Conservation (phyloP, 2,113 vertebrate genomes). For the Anhinga rufa region DNA sequence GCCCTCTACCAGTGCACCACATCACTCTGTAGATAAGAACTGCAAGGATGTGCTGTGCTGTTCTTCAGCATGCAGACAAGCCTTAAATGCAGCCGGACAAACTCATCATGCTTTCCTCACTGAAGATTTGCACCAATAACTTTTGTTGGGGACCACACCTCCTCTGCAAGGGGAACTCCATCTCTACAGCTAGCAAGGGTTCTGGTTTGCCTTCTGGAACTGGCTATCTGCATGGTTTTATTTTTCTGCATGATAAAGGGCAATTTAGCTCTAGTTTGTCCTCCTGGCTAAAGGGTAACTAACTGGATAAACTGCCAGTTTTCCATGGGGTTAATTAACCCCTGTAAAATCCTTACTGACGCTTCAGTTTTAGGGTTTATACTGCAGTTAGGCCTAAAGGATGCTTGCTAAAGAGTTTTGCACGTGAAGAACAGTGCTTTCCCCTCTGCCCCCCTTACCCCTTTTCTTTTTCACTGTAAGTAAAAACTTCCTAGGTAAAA, state of each 20-base stretch:
- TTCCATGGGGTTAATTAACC: not conserved
- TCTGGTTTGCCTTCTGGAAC: not conserved
- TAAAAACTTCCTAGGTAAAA: not conserved
- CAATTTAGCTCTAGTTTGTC: not conserved
- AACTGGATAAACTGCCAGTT: not conserved
- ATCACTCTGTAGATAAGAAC: conserved; percentile 54
- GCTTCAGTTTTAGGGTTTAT: not conserved
- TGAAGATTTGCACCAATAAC: not conserved
- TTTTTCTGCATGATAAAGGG: not conserved
- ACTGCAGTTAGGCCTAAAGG: not conserved
- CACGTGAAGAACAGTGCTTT: not conserved
- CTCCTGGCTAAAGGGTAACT: not conserved
- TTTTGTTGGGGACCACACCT: not conserved
- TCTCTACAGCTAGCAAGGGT: not conserved
- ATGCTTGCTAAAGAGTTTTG: not conserved
- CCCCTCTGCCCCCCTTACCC: fast-evolving
- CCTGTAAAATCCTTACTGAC: not conserved
- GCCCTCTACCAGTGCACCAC: conserved; percentile 57
- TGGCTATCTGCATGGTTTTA: not conserved
- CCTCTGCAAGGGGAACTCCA: not conserved
- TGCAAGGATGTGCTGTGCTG: conserved; percentile 60
- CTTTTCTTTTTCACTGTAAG: not conserved
- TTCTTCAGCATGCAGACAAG: conserved; percentile 39
- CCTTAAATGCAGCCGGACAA: not conserved
- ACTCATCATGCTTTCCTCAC: not conserved